phyloP scores from a whole-genome alignment of 2,797 vertebrate genomes.

The Pelodytes ibericus region DNA sequence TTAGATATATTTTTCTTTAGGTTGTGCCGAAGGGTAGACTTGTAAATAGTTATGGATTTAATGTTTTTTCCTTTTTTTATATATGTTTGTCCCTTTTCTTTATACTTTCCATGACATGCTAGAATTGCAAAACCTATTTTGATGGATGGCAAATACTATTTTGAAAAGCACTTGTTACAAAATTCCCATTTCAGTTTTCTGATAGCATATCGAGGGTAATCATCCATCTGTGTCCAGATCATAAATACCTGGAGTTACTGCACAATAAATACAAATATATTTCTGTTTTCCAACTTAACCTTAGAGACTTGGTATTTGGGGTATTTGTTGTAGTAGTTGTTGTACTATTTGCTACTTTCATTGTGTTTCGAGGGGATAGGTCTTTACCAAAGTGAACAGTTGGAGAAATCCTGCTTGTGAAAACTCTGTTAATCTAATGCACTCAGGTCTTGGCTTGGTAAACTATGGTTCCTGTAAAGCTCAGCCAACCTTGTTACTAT shows the following conservation, averaged over 20 bases:
- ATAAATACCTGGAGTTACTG: not conserved
- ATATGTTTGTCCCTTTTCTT: slow-evolving; percentile 12
- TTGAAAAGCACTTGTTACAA: slow-evolving; percentile 5
- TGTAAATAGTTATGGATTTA: slow-evolving; percentile 3
- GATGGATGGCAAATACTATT: slow-evolving; percentile 1
- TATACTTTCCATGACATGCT: not conserved
- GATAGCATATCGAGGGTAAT: not conserved
- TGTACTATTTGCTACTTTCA: no score
- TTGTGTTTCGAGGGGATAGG: no score
- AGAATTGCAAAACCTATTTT: slow-evolving; percentile 1
- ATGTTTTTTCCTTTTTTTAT: not conserved
- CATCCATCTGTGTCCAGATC: slow-evolving; percentile 1
- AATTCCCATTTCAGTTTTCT: slow-evolving; percentile 10
- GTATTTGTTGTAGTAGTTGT: no score
- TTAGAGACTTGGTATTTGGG: no score
- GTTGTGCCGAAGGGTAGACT: not conserved
- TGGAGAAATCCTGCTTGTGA: no score
- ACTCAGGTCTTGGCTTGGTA: no score
- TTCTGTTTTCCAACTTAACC: not conserved
- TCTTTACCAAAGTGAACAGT: no score
- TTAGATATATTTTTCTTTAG: not conserved
- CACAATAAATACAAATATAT: slow-evolving; percentile 3
- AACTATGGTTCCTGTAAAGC: no score
- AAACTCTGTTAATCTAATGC: no score
- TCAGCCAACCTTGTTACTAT: no score